phyloP scores from a whole-genome alignment of 2,113 vertebrate species.

The Copsychus sechellarum region DNA sequence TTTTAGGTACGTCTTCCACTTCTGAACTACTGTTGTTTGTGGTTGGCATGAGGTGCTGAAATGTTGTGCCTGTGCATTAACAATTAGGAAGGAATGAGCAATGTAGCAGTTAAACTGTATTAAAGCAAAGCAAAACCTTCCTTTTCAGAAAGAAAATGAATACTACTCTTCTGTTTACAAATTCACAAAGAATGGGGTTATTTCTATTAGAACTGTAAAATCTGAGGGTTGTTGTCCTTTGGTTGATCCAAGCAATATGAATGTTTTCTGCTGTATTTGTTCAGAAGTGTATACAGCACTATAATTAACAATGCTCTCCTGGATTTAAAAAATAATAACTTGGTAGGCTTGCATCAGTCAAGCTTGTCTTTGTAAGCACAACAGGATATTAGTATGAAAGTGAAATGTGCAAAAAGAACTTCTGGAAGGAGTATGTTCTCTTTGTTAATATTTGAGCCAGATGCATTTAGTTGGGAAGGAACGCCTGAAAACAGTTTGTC shows the following conservation, averaged over 20 bases:
- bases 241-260: not conserved
- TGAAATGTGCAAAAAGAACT: not conserved
- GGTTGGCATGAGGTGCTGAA: not conserved
- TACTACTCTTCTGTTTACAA: not conserved
- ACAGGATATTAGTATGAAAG: not conserved
- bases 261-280: not conserved
- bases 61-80: not conserved
- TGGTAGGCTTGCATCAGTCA: not conserved
- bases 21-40: not conserved
- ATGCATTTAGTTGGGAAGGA: not conserved
- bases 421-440: not conserved
- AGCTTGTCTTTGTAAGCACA: not conserved
- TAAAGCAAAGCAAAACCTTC: not conserved
- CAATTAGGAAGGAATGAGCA: not conserved
- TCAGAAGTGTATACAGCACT: not conserved
- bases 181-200: not conserved
- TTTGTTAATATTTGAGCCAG: not conserved
- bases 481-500: not conserved
- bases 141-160: not conserved
- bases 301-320: not conserved
- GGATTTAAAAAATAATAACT: not conserved
- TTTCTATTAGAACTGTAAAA: not conserved
- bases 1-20: not conserved
- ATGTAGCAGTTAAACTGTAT: not conserved
- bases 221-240: not conserved